A percentile compares a stretch with the other conserved stretches of the same genome.
phyloP scores from a whole-genome alignment of 2,888 invertebrate genomes.

The Stenotaenia linearis region DNA sequence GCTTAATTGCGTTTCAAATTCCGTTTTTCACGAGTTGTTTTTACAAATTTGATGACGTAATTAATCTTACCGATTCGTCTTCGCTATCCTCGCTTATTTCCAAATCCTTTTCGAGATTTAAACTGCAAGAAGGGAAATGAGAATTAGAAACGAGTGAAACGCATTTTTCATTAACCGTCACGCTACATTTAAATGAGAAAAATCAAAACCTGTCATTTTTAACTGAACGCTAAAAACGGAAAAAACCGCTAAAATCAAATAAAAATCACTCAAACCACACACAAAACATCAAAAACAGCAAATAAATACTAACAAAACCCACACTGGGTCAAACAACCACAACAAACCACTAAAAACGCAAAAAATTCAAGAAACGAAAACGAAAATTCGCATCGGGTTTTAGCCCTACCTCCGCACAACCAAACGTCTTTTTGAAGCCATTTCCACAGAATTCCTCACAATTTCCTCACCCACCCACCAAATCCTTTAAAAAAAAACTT shows the following conservation, averaged over 20 bases:
- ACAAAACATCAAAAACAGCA: too few species aligned
- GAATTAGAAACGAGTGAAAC: neutral
- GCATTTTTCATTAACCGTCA: neutral
- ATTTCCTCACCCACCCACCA: too few species aligned
- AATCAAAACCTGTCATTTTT: neutral
- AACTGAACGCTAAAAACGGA: neutral
- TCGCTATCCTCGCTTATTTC: constrained; percentile 35
- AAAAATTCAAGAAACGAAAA: neutral
- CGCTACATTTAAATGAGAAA: neutral
- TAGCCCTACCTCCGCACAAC: neutral
- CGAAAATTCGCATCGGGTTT: neutral
- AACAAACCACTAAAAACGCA: too few species aligned
- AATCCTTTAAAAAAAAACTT: neutral
- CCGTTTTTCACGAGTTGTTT: too few species aligned
- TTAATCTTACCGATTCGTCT: constrained; percentile 34
- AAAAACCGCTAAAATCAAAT: too few species aligned
- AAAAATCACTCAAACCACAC: too few species aligned
- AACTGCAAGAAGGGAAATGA: constrained; percentile 26
- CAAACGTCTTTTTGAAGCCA: neutral
- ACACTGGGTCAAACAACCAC: too few species aligned
- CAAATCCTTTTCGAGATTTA: constrained; percentile 33
- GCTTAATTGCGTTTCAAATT: too few species aligned
- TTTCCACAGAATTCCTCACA: too few species aligned
- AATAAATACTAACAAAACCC: too few species aligned
- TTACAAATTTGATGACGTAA: neutral